Percentiles rank a stretch among this genome's conserved stretches.
phyloP scores from a whole-genome alignment of 2,888 invertebrate species.

The Eugnorisma glareosa region DNA sequence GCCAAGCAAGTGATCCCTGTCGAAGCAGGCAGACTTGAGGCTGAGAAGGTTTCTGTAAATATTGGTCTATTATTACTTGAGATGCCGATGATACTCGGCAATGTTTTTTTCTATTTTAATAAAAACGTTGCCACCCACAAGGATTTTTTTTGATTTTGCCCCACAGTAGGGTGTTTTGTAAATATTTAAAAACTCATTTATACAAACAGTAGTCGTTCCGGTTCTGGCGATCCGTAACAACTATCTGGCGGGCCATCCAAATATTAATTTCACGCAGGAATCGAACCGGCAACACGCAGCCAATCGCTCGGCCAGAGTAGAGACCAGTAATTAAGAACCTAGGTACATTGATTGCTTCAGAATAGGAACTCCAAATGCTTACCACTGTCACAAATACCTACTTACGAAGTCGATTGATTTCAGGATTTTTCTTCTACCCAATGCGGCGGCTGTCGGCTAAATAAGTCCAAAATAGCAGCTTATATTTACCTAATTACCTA shows the following conservation, averaged over 20 bases:
- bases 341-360: background rate
- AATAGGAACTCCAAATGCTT: slow-evolving; percentile 1
- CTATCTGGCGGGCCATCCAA: background rate
- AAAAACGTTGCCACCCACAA: background rate
- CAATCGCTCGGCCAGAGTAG: background rate
- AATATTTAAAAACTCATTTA: background rate
- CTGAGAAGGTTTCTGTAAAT: background rate
- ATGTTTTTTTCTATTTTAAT: background rate
- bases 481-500: slow-evolving; percentile 13
- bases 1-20: background rate
- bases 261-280: background rate
- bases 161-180: background rate
- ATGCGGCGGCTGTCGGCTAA: background rate
- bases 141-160: background rate
- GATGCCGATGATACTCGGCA: background rate
- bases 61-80: background rate
- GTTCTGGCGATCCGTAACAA: background rate
- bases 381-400: slow-evolving; percentile 51
- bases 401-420: slow-evolving; percentile 38
- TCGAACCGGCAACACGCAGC: background rate
- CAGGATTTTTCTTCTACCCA: slow-evolving; percentile 1
- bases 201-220: background rate
- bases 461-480: slow-evolving; percentile 19
- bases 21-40: background rate
- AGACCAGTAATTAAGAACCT: background rate